These are phyloP conservation scores for Pangasius krempfi DNA, from an alignment of 2,797 vertebrate genomes.

Conservation along the genomic window DNA sequence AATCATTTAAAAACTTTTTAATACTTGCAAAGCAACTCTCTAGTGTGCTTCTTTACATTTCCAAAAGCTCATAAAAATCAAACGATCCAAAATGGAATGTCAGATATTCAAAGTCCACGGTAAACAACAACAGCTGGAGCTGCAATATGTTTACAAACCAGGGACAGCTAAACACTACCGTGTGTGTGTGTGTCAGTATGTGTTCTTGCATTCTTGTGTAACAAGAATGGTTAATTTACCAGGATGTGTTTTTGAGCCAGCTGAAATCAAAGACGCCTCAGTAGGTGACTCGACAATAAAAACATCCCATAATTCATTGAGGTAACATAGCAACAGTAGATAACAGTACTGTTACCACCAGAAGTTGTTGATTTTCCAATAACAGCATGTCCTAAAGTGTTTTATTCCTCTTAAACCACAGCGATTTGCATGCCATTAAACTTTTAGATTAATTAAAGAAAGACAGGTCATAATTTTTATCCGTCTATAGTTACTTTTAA, in stretches of 20 bases:
- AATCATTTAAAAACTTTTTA: background rate
- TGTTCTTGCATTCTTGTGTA: background rate
- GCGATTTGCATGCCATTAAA: background rate
- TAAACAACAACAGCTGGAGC: slow-evolving; percentile 37
- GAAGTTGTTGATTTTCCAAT: background rate
- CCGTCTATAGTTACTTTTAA: background rate
- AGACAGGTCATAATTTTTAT: background rate
- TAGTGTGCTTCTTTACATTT: background rate
- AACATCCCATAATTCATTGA: background rate
- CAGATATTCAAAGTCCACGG: background rate
- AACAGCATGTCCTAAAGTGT: background rate
- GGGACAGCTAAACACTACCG: background rate
- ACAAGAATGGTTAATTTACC: background rate
- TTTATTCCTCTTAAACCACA: background rate
- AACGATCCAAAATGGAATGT: background rate
- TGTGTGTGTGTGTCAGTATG: background rate
- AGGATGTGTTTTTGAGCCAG: background rate
- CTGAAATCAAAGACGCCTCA: background rate
- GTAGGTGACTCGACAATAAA: background rate
- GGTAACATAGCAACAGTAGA: background rate
- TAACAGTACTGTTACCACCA: too few relatives aligned
- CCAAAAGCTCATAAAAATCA: slow-evolving; percentile 7
- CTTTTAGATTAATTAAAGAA: background rate
- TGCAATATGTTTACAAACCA: slow-evolving; percentile 31
- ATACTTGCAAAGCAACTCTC: background rate